Percentiles rank a stretch among this genome's conserved stretches.
These are phyloP conservation scores for Columba livia DNA, from an alignment of 2,113 vertebrate species.

Conservation along the genomic window DNA sequence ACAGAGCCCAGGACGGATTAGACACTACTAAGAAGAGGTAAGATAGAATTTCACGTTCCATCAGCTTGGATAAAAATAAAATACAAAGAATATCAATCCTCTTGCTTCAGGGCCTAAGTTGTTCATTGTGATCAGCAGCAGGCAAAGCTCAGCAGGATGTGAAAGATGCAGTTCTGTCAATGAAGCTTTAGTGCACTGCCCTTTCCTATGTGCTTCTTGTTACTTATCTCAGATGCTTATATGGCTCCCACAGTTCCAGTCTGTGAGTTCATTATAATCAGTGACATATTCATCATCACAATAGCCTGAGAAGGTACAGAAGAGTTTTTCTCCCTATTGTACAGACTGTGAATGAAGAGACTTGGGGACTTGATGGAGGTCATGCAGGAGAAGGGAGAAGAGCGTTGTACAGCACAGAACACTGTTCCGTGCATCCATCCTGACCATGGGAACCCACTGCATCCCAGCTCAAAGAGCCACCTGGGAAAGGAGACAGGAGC, in stretches of 20 bases:
- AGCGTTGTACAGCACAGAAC: not conserved
- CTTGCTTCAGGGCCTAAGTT: conserved; percentile 42
- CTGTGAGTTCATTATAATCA: conserved; percentile 53
- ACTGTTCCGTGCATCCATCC: not conserved
- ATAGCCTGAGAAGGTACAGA: conserved; percentile 21
- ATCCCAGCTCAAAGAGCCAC: not conserved
- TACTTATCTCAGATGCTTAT: conserved; percentile 27
- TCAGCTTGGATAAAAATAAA: conserved; percentile 53
- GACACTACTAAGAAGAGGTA: conserved; percentile 2
- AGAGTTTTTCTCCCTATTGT: not conserved
- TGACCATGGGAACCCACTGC: not conserved
- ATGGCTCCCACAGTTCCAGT: conserved; percentile 12
- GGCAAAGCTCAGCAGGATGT: conserved; percentile 55
- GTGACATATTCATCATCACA: conserved; percentile 56
- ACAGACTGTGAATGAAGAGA: not conserved
- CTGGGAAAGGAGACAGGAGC: not conserved
- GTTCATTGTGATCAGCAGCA: conserved; percentile 62
- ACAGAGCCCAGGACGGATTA: conserved; percentile 15
- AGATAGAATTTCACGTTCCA: conserved; percentile 7
- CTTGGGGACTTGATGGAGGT: not conserved
- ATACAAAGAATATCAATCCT: conserved; percentile 50
- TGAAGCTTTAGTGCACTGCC: conserved; percentile 17
- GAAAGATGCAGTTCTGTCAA: conserved; percentile 54
- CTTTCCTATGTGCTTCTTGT: conserved; percentile 27
- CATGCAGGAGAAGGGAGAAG: not conserved